Evolutionary conservation across 1,140 invertebrate genomes (phyloP), one percentile per base, ranked within the genome.

Genomic region (Drosophila repleta): DNA sequence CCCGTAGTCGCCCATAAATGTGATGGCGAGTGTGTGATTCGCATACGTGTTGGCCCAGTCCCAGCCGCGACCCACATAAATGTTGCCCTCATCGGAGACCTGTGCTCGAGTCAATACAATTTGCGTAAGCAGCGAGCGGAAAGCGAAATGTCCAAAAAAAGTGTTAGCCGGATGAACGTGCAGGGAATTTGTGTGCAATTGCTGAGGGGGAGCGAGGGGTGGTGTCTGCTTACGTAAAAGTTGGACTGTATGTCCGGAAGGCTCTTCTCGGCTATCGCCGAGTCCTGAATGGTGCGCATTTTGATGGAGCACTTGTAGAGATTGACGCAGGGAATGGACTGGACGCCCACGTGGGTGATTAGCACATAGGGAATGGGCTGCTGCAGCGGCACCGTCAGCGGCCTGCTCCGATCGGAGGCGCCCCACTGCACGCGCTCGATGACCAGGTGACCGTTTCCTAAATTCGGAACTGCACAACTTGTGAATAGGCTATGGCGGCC

Each of bases 61-160:
- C 94, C 94, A 95, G 21, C 94, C 94, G 48, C 94, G 92, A 13
- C 94, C 95, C 60, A 93, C 93, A 78, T 94, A 95, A 8, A 94
- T 92, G n/a, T 92, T 92, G 1, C 94, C 94, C 76, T 95, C 94
- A 11, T 93, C 93, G 3, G 94, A 94, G 15, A 95, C 92, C 55
- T 95, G 66, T 3, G 57, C 29, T 63, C 32, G 51, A 76, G 66
- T 71, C 48, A 67, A 57, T 18, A 43, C 32, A 75, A 64, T 71
- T 80, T 76, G 65, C 61, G 68, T 57, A 69, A 80, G 48, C 58
- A 43, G 52, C 26, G 76, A 68, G 60, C 39, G 67, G 52, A 58
- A 64, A 39, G 45, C 45, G 55, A 64, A 82, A 52, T 57, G 15
- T 70, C 17, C 32, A 52, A 69, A 43, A 41, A 41, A 8, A 43